Evolutionary conservation across 2,888 invertebrate genomes (phyloP), one percentile per base, ranked within the genome.

Genomic region (Melieria crassipennis): DNA sequence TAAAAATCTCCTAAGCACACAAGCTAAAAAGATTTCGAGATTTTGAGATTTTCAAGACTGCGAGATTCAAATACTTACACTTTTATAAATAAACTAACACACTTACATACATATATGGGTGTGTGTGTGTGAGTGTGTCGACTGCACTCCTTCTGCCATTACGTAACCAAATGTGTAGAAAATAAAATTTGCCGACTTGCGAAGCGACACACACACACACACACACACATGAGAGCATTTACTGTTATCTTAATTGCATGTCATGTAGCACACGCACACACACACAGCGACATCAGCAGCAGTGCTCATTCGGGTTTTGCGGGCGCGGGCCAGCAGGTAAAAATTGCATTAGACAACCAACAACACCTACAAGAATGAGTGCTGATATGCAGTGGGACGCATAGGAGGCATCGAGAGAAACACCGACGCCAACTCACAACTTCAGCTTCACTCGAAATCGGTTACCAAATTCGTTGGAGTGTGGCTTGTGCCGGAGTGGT

Each of bases 1-100:
- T 76, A 73, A 76, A 76, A 76, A 74, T 73, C 71, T 69, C 65
- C 70, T 69, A 75, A 50, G 47, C 16, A 7, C 58, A 50, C 45
- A 45, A 48, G 42, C 63, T 63, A 63, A 63, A 48, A 48, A 50
- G 42, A 42, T 50, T 50, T 64, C 42, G 9, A 50, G 64, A 30
- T 50, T 64, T 50, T 63, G 50, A 42, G 50, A 63, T 50, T 64
- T 50, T 16, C 7, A 50, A 64, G n/a, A 52, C 13, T 11, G 5
- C 42, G 42, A 6, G 42, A 64, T 64, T 7, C 64, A 9, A 52
- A n/a, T n/a, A 48, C 42, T 64, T 50, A 58, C 43, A 5, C 42
- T 10, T 43, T 43, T 9, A 43, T 58, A 43, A 42, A 60, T 45
- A 11, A 7, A 43, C 30, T 3, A 11, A 5, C 11, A 30, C 5